Evolutionary conservation across 23 tunicate species (phyloP).

Genomic region (Halocynthia aurantium): DNA sequence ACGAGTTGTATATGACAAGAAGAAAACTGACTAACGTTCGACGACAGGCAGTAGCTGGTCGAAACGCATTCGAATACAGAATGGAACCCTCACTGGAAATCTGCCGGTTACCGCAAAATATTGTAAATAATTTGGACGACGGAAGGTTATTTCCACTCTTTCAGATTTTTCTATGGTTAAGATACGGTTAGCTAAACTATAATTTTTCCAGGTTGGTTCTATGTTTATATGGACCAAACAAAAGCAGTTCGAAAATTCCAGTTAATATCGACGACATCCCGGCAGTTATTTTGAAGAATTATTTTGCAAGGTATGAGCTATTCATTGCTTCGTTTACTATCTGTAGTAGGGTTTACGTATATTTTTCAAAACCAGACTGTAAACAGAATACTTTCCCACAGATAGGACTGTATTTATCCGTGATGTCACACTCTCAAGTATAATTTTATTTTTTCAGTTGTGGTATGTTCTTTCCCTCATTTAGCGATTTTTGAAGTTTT

Average conservation of each 20-base stretch:
- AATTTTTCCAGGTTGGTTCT: slow-evolving; percentile 34
- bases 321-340: too few relatives aligned
- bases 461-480: too few relatives aligned
- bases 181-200: neutral
- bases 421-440: too few relatives aligned
- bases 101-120: slow-evolving; percentile 7
- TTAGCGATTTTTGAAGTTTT: too few relatives aligned
- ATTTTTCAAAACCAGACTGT: too few relatives aligned
- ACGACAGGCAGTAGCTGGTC: slow-evolving; percentile 42
- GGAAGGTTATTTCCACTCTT: slow-evolving; percentile 8
- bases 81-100: slow-evolving; percentile 75
- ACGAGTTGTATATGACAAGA: slow-evolving; percentile 71
- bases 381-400: too few relatives aligned
- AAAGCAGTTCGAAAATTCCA: slow-evolving; percentile 50
- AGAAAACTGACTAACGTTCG: slow-evolving; percentile 86
- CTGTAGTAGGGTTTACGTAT: too few relatives aligned
- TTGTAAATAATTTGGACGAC: slow-evolving; percentile 7
- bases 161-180: neutral
- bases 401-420: too few relatives aligned
- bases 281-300: slow-evolving; percentile 34
- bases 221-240: slow-evolving; percentile 69
- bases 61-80: slow-evolving; percentile 29
- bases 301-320: slow-evolving; percentile 41
- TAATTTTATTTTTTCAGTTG: too few relatives aligned
- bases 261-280: slow-evolving; percentile 46